Conservation (phyloP, 2,888 invertebrate species). For the Cenopis cana region DNA sequence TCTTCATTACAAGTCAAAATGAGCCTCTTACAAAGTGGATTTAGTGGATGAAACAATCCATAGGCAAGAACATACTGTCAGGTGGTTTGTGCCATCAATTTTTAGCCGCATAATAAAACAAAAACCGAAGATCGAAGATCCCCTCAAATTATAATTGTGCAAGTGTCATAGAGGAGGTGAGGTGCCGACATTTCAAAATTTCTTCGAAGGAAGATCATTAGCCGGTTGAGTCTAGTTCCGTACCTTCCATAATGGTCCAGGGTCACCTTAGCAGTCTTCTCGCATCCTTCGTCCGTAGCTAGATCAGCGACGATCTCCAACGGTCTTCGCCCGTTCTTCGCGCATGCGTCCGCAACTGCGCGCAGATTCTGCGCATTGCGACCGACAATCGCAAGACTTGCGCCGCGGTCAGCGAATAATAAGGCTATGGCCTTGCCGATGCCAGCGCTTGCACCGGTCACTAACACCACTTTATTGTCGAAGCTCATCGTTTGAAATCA, state of each 20-base stretch:
- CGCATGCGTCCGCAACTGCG: conserved; percentile 25
- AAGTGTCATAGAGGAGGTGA: too few relatives aligned
- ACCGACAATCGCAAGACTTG: conserved; percentile 21
- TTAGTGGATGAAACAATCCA: too few relatives aligned
- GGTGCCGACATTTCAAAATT: too few relatives aligned
- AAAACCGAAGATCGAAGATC: too few relatives aligned
- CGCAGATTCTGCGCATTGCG: conserved; percentile 20
- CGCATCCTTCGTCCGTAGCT: conserved; percentile 61
- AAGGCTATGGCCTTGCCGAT: conserved; percentile 24
- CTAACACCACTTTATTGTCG: conserved; percentile 21
- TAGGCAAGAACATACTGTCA: too few relatives aligned
- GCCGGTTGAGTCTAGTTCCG: too few relatives aligned
- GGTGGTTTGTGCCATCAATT: too few relatives aligned
- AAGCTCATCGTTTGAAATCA: conserved; percentile 8
- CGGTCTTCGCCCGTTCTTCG: conserved; percentile 44
- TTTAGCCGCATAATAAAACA: too few relatives aligned
- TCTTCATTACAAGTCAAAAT: too few relatives aligned
- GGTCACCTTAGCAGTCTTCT: conserved; percentile 54
- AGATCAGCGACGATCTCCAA: conserved; percentile 58
- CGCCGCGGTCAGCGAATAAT: conserved; percentile 15
- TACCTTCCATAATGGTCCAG: conserved; percentile 58
- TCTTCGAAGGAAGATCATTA: too few relatives aligned
- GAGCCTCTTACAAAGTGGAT: too few relatives aligned
- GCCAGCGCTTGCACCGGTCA: conserved; percentile 22
- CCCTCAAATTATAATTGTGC: too few relatives aligned